Base-by-base conservation (phyloP, 2,888 invertebrate genomes). In the Pollenia amentaria region DNA sequence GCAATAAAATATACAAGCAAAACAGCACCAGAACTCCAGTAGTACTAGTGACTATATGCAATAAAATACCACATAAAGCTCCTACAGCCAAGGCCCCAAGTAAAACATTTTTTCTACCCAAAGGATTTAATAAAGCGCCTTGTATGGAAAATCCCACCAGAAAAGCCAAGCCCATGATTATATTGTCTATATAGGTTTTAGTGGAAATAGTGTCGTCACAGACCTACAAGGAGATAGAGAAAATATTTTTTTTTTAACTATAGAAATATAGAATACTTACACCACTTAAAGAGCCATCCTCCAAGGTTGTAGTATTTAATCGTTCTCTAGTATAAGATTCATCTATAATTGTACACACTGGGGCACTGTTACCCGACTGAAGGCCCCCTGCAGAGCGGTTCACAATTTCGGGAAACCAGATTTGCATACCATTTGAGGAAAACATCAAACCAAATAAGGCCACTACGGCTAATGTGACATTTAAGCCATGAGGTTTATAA, bases 381-480 rank as follows among this genome's bases (percentile, higher is more conserved):
- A 82, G 29, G 14, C 86, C 79, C 1, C 83, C 88, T 0, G 92
- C 89, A 0, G 91, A 90, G 38, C 91, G 91, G 75, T 93, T 93
- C 0, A 92, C 91, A 73, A 93, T 93, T 87, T 93, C 93, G 0
- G 93, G 92, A 88, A 91, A 93, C 93, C 93, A 93, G 51, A 93
- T 78, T 51, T 92, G 92, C 90, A 93, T 90, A 21, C 93, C 93
- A 51, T 90, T 90, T 3, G 92, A 92, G 10, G 91, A 88, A 70
- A 92, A 92, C 81, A 92, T 92, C 89, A 92, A 84, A 1, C 92
- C 89, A 48, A 91, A 88, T 0, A 92, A 72, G 0, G 88, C 89
- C n/a, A 90, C 3, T 8, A 88, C 89, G 10, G 91, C 90, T 3
- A 91, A 77, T 0, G 89, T 67, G 67, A 91, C 91, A 84, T 91